Conservation (phyloP, 2,888 invertebrate genomes). For the Fissipunctia ypsillon region DNA sequence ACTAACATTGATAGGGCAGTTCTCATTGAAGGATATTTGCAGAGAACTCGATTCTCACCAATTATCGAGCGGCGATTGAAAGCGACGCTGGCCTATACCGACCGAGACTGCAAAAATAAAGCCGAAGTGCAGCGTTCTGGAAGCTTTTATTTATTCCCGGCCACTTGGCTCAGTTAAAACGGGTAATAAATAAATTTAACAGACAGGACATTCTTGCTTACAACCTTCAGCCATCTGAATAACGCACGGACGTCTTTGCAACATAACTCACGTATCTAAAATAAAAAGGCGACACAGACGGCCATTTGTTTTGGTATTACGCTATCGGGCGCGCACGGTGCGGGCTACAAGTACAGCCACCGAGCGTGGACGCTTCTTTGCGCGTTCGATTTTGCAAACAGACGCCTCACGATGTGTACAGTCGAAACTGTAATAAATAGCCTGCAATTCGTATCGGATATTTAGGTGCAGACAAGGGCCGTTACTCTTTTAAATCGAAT, state of each 20-base stretch:
- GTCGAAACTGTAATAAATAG: conserved; percentile 77
- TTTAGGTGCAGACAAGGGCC: conserved; percentile 59
- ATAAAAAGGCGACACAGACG: conserved; percentile 83
- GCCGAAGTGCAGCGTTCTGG: conserved; percentile 69
- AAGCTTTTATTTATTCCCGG: conserved; percentile 65
- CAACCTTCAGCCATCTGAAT: conserved; percentile 74
- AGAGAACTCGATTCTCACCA: conserved; percentile 74
- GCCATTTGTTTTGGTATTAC: conserved; percentile 88
- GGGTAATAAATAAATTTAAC: conserved; percentile 68
- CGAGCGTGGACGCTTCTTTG: conserved; percentile 70
- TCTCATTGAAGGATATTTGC: conserved; percentile 69
- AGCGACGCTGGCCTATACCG: conserved; percentile 72
- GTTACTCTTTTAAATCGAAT: conserved; percentile 61
- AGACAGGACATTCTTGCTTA: conserved; percentile 65
- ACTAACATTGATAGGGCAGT: conserved; percentile 26
- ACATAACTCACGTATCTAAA: conserved; percentile 84
- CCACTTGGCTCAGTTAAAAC: conserved; percentile 73
- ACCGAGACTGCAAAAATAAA: conserved; percentile 73
- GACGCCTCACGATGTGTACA: conserved; percentile 63
- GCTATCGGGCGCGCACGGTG: conserved; percentile 80
- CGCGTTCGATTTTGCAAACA: conserved; percentile 78
- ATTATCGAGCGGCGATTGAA: conserved; percentile 78
- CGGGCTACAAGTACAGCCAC: conserved; percentile 61
- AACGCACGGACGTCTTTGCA: conserved; percentile 76
- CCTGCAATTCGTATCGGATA: conserved; percentile 73